Evolutionary conservation across 37 sponge, comb jelly and placozoan species (phyloP), one percentile per base, ranked within the genome.

Genomic region (Lycopodina hypogea): DNA sequence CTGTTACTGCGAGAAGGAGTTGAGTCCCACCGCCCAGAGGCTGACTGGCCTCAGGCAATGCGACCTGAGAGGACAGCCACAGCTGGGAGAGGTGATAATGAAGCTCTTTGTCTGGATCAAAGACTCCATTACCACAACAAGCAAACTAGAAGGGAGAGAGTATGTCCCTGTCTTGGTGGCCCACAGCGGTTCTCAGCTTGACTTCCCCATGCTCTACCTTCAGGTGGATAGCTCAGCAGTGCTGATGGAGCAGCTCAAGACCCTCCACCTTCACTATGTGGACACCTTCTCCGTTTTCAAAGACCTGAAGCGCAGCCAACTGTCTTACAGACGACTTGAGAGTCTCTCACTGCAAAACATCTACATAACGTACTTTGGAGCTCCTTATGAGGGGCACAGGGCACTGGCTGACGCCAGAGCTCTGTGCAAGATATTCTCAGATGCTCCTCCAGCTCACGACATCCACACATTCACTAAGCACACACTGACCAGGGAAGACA

Each of bases 381-480:
- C 11, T 14, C 28, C 38, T 26, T 76, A 76, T n/a, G 61, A 37
- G 23, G 61, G 61, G 12, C 76, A 76, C 26, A 34, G 76, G 55
- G 76, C 76, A 8, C 62, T 76, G 4, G n/a, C 21, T n/a, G 76
- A 76, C 58, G 76, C 76, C 39, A 18, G 26, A 76, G 76, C 76
- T 33, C 76, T 76, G 17, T 14, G 62, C 26, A 60, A 22, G 41
- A 34, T 76, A 18, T 76, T 76, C 42, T 51, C 76, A 38, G 62
- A 76, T 21, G 68, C 36, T 30, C 36, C 39, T 36, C 39, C 36
- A 36, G 68, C 38, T 7, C 3, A 28, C 37, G 6, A 67, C 19
- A 33, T 37, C 15, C 26, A 28, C 39, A 28, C 15, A 15, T 33
- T 67, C 21, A 21, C 6, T 7, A 67, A 67, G 38, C 29, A 37